A percentile compares a stretch with the other conserved stretches of the same genome.
These are phyloP conservation scores for Eupithecia dodoneata DNA, from an alignment of 2,888 invertebrate genomes.

Conservation along the genomic window DNA sequence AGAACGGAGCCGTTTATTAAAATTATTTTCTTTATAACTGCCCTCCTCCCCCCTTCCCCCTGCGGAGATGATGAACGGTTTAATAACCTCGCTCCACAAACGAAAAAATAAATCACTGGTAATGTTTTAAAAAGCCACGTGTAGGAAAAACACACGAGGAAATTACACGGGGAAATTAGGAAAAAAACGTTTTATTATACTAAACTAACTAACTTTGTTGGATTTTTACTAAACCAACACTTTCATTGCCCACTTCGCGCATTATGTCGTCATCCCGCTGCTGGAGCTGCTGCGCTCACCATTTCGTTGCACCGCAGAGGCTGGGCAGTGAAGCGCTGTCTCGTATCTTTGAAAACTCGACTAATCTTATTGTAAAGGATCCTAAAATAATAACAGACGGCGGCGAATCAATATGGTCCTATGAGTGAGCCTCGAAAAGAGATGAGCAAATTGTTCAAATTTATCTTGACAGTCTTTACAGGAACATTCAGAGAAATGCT, in stretches of 20 bases:
- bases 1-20: constrained; percentile 28
- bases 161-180: constrained; percentile 1
- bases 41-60: constrained; percentile 14
- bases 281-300: background rate
- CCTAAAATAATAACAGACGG: background rate
- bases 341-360: background rate
- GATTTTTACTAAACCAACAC: background rate
- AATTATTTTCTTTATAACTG: constrained; percentile 16
- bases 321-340: background rate
- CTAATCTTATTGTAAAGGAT: background rate
- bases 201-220: background rate
- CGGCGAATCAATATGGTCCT: background rate
- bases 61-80: constrained; percentile 61
- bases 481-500: background rate
- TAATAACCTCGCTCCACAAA: constrained; percentile 57
- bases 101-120: constrained; percentile 58
- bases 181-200: background rate
- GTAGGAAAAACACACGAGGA: constrained; percentile 30
- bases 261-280: background rate
- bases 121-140: constrained; percentile 48
- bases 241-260: background rate
- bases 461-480: background rate
- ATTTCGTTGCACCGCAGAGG: background rate
- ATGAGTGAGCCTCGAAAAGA: background rate
- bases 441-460: no score